Conservation (phyloP, 1,140 invertebrate species). For the Nautilus pompilius region DNA sequence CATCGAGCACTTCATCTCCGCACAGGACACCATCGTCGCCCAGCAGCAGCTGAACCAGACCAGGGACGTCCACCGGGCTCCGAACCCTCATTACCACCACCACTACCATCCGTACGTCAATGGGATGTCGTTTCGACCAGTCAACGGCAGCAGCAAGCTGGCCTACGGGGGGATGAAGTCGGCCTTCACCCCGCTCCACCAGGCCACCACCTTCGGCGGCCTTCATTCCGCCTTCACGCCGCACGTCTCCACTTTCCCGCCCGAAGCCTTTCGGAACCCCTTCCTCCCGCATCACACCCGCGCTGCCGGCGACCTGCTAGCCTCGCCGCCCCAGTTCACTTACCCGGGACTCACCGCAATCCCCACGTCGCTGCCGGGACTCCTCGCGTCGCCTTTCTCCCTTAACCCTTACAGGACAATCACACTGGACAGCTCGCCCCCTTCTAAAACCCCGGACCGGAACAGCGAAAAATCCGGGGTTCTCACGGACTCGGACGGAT, state of each 20-base stretch:
- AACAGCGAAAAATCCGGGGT: slow-evolving; percentile 26
- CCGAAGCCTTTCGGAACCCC: slow-evolving; percentile 28
- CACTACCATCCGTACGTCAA: slow-evolving; percentile 16
- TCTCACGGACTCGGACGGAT: slow-evolving; percentile 29
- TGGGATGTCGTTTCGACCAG: slow-evolving; percentile 5
- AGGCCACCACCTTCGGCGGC: slow-evolving; percentile 17
- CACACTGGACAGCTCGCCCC: slow-evolving; percentile 13
- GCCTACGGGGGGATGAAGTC: slow-evolving; percentile 38
- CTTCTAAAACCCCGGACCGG: slow-evolving; percentile 21
- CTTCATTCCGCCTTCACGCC: slow-evolving; percentile 49
- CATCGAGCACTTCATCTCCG: slow-evolving; percentile 66
- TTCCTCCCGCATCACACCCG: slow-evolving; percentile 20
- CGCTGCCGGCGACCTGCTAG: background rate
- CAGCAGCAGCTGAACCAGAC: slow-evolving; percentile 26
- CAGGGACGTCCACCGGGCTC: background rate
- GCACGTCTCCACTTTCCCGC: slow-evolving; percentile 28
- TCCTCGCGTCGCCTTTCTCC: slow-evolving; percentile 29
- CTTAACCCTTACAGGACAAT: slow-evolving; percentile 31
- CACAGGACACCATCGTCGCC: slow-evolving; percentile 46
- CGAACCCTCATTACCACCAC: slow-evolving; percentile 5
- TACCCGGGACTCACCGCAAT: slow-evolving; percentile 5
- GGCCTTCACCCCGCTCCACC: slow-evolving; percentile 48
- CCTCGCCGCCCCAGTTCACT: background rate
- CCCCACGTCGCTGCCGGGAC: slow-evolving; percentile 19
- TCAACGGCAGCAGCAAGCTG: slow-evolving; percentile 14